Conservation (phyloP, 2,888 invertebrate species). For the Aphodius sticticus region DNA sequence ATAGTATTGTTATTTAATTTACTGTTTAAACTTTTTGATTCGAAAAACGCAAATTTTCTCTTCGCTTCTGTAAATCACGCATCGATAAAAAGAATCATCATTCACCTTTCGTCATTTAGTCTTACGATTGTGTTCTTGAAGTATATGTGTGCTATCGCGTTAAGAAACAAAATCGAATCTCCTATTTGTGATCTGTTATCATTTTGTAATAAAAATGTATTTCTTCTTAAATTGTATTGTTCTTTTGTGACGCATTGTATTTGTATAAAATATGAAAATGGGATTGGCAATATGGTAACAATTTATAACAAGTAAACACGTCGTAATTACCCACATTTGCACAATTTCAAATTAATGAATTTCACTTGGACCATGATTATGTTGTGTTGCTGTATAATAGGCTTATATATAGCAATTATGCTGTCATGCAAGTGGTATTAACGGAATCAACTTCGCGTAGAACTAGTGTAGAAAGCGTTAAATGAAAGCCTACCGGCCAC, state of each 20-base stretch:
- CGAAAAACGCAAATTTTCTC: slow-evolving; percentile 14
- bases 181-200: slow-evolving; percentile 22
- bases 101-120: slow-evolving; percentile 10
- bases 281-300: neutral
- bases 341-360: neutral
- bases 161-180: neutral
- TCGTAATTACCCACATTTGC: neutral
- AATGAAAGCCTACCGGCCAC: slow-evolving; percentile 30
- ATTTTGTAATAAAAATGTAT: slow-evolving; percentile 19
- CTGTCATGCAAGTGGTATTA: neutral
- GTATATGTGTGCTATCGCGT: neutral
- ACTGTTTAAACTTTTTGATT: slow-evolving; percentile 18
- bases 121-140: neutral
- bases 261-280: too few relatives aligned
- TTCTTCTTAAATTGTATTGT: slow-evolving; percentile 12
- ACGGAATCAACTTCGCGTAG: slow-evolving; percentile 5
- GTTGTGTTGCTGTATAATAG: neutral
- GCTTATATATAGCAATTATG: neutral
- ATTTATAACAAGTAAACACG: neutral
- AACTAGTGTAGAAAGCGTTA: slow-evolving; percentile 34
- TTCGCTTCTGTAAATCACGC: slow-evolving; percentile 35
- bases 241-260: neutral
- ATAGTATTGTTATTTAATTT: slow-evolving; percentile 38
- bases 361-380: neutral
- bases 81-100: slow-evolving; percentile 14